Base-by-base conservation (phyloP, 2,888 invertebrate genomes). In the Epinotia ramella region DNA sequence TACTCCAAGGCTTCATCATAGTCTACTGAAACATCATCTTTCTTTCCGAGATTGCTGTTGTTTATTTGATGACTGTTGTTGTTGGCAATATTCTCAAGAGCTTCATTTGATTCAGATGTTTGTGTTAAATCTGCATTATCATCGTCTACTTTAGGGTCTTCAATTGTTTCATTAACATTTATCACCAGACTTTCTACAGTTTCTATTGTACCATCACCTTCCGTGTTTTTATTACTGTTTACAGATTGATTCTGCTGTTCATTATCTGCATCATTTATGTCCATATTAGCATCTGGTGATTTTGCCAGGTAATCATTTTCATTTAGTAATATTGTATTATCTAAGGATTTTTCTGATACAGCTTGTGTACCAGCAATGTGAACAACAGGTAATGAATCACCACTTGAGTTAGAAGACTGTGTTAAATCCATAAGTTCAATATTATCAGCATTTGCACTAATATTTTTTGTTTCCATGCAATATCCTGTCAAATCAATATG, bases 1-100 rank as follows among this genome's bases (percentile, higher is more conserved):
- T 81, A 68, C 75, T 83, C 79, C 73, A 81, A 84, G 67, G 89
- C 76, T 77, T 91, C 91, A 84, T 93, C 94, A 84, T 92, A 93
- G 83, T 92, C 92, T 80, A 92, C 87, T 63, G 92, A 93, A 18
- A 91, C 77, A 79, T 92, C 79, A 73, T 87, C 83, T 75, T 78
- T 85, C 79, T 88, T 90, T 5, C 87, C 88, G 44, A 91, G 79
- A 79, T 78, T 84, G 69, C 80, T 84, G 60, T 76, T 80, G 70
- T 80, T 79, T 56, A 78, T 76, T 57, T 24, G 71, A 53, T 18
- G 12, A 53, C 20, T 60, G 11, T 11, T 28, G 49, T 64, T 67
- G 40, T 59, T 40, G 68, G 12, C 56, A 68, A 33, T 72, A 65
- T 78, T 59, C 72, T 77, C 65, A 65, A 20, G 73, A 65, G 81